phyloP scores from a whole-genome alignment of 2,888 invertebrate genomes.

The Drosophila testacea region DNA sequence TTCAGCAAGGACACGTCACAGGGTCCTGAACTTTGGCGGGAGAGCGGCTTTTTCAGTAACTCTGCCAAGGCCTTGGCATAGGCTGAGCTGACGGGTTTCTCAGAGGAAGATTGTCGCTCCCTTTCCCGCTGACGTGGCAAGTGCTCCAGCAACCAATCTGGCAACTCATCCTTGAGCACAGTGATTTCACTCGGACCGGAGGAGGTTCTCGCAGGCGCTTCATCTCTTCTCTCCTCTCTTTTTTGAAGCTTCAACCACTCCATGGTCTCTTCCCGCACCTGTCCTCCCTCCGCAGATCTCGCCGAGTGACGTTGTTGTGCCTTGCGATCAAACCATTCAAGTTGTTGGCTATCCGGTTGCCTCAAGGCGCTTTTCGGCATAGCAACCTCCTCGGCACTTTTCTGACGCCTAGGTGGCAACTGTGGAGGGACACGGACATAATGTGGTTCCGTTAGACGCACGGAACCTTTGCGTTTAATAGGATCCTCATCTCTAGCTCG shows the following conservation, averaged over 20 bases:
- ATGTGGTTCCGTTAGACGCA: conserved; percentile 71
- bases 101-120: conserved; percentile 72
- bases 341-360: conserved; percentile 76
- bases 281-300: conserved; percentile 84
- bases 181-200: conserved; percentile 85
- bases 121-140: conserved; percentile 83
- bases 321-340: conserved; percentile 85
- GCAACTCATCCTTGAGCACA: conserved; percentile 84
- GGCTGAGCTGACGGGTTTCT: conserved; percentile 75
- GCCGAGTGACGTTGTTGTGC: conserved; percentile 85
- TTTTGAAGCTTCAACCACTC: conserved; percentile 84
- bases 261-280: conserved; percentile 84
- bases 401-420: conserved; percentile 66
- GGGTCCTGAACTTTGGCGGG: conserved; percentile 84
- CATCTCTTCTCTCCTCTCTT: conserved; percentile 20
- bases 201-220: conserved; percentile 82
- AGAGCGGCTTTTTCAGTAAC: conserved; percentile 84
- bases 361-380: conserved; percentile 73
- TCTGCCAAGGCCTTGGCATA: conserved; percentile 84
- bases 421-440: conserved; percentile 67
- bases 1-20: conserved; percentile 84
- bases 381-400: conserved; percentile 71
- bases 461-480: conserved; percentile 82
- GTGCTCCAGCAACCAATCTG: conserved; percentile 84
- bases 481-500: conserved; percentile 84